Conservation (phyloP, 1,140 invertebrate species). For the Heliconius himera region DNA sequence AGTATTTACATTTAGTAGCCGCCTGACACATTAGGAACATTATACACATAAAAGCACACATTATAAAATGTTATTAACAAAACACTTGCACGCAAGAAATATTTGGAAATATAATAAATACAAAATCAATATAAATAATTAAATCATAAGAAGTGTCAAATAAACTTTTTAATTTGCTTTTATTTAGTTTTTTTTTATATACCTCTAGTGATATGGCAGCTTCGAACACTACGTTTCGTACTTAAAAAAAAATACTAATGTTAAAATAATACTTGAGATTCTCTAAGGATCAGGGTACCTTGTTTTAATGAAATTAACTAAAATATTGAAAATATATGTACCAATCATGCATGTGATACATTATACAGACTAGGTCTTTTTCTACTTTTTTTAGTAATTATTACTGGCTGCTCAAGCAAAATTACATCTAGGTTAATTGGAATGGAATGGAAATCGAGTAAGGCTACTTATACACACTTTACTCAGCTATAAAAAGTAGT, state of each 20-base stretch:
- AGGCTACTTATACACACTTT: too few relatives aligned
- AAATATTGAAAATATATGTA: neutral
- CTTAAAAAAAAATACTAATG: slow-evolving; percentile 5
- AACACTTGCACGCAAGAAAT: slow-evolving; percentile 1
- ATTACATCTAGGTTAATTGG: neutral
- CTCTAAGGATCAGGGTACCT: neutral
- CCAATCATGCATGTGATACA: neutral
- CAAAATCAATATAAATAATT: neutral
- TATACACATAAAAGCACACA: too few relatives aligned
- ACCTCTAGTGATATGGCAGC: slow-evolving; percentile 45
- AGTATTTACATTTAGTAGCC: neutral
- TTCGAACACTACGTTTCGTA: slow-evolving; percentile 42
- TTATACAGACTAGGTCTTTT: neutral
- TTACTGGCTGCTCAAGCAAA: neutral
- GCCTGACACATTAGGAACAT: neutral
- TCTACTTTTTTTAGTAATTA: neutral
- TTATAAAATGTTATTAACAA: neutral
- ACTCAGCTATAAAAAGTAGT: too few relatives aligned
- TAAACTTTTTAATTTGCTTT: neutral
- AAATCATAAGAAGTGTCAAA: neutral
- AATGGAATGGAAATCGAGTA: neutral
- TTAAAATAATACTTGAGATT: neutral
- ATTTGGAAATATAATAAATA: neutral
- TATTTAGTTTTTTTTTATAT: neutral
- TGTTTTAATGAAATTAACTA: neutral